Percentiles rank a stretch among this genome's conserved stretches.
phyloP scores from a whole-genome alignment of 2,888 invertebrate genomes.

The Scaptomyza flava region DNA sequence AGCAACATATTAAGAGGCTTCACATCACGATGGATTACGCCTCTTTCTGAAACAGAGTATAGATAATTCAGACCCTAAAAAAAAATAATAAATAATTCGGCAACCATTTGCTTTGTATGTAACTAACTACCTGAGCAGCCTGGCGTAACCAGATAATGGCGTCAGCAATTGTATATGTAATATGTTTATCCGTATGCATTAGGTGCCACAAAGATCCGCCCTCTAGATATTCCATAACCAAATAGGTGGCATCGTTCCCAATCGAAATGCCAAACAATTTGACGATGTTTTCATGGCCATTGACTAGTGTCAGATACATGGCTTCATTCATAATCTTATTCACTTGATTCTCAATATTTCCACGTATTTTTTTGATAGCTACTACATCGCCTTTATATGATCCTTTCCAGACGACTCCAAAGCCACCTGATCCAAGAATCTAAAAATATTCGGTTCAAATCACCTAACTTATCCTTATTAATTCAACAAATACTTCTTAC shows the following conservation, averaged over 20 bases:
- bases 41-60: not conserved
- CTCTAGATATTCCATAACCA: constrained; percentile 17
- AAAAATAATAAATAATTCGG: not conserved
- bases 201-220: constrained; percentile 4
- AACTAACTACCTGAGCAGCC: constrained; percentile 10
- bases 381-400: not conserved
- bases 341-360: fast-evolving
- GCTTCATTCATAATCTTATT: not conserved
- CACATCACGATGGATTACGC: constrained; percentile 11
- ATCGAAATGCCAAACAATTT: not conserved
- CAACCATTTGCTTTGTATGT: not conserved
- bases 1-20: constrained; percentile 16
- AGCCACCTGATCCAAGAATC: not conserved
- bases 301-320: not conserved
- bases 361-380: constrained; percentile 9
- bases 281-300: not conserved
- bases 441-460: not conserved
- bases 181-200: not conserved
- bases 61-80: constrained; percentile 6
- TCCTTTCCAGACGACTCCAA: constrained; percentile 5
- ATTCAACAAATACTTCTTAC: not conserved
- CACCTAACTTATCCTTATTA: too few relatives aligned
- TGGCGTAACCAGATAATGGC: constrained; percentile 15
- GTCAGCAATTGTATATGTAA: not conserved
- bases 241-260: fast-evolving